Percentiles rank a stretch among this genome's conserved stretches.
phyloP scores from a whole-genome alignment of 2,113 vertebrate genomes.

The Triplophysa siluroides region DNA sequence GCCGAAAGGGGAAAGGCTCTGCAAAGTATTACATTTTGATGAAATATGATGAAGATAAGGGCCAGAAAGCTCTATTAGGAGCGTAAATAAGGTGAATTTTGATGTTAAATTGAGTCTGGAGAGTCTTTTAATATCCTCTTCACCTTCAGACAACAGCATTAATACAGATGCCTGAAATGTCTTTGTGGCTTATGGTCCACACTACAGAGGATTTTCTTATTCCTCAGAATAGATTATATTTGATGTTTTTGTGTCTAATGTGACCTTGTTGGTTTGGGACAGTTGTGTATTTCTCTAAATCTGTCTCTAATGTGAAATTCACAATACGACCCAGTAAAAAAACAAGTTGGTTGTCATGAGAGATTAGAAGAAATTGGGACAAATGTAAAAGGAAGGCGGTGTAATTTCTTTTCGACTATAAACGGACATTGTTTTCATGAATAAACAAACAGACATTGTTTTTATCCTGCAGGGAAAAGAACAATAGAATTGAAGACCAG shows the following conservation, averaged over 20 bases:
- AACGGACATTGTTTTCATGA: background rate
- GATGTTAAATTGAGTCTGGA: background rate
- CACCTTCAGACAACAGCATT: too few species aligned
- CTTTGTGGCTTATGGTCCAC: too few species aligned
- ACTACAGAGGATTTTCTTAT: too few species aligned
- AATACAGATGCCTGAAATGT: too few species aligned
- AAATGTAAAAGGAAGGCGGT: background rate
- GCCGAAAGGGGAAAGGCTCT: too few species aligned
- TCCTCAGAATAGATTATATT: too few species aligned
- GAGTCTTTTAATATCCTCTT: background rate
- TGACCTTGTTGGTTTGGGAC: background rate
- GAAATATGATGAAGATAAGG: too few species aligned
- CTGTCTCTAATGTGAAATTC: background rate
- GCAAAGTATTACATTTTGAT: too few species aligned
- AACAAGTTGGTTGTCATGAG: background rate
- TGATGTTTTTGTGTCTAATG: too few species aligned
- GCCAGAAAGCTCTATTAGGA: too few species aligned
- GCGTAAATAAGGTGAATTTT: too few species aligned
- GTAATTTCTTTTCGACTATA: background rate
- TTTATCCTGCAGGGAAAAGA: background rate
- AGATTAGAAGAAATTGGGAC: background rate
- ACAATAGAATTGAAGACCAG: background rate
- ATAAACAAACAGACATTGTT: constrained; percentile 8
- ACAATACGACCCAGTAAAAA: background rate
- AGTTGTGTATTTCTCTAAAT: background rate